Percentiles rank a stretch among this genome's conserved stretches.
phyloP scores from a whole-genome alignment of 2,113 vertebrate species.

The Bubalus kerabau region DNA sequence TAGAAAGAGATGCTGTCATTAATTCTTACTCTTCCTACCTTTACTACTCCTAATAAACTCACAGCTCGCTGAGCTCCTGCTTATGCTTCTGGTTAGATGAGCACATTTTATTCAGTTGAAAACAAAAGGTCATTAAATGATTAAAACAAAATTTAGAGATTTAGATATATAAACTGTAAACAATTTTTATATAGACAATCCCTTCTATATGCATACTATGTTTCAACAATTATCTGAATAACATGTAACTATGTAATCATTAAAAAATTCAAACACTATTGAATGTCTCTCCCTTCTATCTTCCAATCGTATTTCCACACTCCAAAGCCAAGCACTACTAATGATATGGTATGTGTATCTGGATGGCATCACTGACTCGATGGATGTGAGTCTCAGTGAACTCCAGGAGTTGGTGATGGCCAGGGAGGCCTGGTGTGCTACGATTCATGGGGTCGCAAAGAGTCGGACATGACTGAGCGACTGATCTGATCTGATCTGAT shows the following conservation, averaged over 20 bases:
- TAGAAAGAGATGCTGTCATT: not conserved
- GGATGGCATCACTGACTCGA: no score
- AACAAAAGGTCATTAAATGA: not conserved
- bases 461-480: no score
- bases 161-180: slow-evolving; percentile 2
- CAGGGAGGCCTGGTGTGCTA: no score
- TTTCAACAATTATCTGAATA: not conserved
- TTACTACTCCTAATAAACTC: not conserved
- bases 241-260: not conserved
- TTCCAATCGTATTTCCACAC: not conserved
- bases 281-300: not conserved
- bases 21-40: not conserved
- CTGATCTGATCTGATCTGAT: no score
- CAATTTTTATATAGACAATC: not conserved
- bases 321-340: not conserved
- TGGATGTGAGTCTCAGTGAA: no score
- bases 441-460: no score
- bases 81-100: not conserved
- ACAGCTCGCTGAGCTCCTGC: not conserved
- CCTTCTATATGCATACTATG: not conserved
- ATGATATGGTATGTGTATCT: not conserved
- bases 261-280: slow-evolving; percentile 24
- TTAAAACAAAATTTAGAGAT: not conserved
- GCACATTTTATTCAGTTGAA: not conserved
- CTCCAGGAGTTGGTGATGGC: no score